These are phyloP conservation scores for Pectinophora gossypiella DNA, from an alignment of 1,140 invertebrate genomes.

Conservation along the genomic window DNA sequence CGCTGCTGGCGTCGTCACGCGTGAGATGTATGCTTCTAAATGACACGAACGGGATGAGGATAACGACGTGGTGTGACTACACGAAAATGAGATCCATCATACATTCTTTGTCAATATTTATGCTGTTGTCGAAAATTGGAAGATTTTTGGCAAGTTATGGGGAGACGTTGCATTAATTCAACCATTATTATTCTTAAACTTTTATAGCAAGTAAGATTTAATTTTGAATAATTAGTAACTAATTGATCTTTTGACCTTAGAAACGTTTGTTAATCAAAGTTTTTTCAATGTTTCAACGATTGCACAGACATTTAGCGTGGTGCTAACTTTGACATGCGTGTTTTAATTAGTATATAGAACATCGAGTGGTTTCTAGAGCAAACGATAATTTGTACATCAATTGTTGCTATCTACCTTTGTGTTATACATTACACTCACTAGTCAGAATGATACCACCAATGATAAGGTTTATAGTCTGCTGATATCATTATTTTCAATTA, in stretches of 20 bases:
- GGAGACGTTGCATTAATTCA: no score
- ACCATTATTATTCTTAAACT: no score
- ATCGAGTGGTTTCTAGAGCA: neutral
- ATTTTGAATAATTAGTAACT: no score
- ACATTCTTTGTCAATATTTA: neutral
- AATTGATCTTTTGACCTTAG: no score
- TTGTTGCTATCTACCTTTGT: neutral
- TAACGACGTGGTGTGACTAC: conserved; percentile 37
- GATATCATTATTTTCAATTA: no score
- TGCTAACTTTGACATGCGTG: neutral
- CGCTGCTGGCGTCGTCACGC: conserved; percentile 46
- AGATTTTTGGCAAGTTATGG: no score
- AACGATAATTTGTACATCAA: conserved; percentile 2
- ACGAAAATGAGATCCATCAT: neutral
- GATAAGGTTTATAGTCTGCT: no score
- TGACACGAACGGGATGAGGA: conserved; percentile 42
- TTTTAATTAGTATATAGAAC: neutral
- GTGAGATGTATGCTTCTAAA: conserved; percentile 49
- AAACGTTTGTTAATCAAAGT: no score
- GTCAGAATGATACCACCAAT: no score
- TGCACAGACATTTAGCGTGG: neutral
- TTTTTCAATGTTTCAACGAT: neutral
- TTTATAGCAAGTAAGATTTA: no score
- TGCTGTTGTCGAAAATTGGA: no score
- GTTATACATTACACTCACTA: no score